phyloP scores from a whole-genome alignment of 2,888 invertebrate genomes.

The Rosalia funebris region DNA sequence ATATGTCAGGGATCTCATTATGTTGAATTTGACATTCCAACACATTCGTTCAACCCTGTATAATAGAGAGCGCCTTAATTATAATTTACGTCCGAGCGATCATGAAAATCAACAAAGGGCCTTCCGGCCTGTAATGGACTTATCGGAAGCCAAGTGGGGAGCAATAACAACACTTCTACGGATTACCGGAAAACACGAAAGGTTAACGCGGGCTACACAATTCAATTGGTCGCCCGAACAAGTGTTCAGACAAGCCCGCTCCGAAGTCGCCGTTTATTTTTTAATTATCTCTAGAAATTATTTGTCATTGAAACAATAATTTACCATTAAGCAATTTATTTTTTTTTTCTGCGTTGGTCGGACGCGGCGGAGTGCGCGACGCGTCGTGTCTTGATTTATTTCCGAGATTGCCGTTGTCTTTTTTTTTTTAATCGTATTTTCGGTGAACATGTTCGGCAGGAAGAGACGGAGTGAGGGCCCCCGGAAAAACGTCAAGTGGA shows the following conservation, averaged over 20 bases:
- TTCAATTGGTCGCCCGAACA: slow-evolving; percentile 37
- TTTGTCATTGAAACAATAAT: slow-evolving; percentile 43
- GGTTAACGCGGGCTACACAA: slow-evolving; percentile 41
- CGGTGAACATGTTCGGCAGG: slow-evolving; percentile 50
- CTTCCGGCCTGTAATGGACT: slow-evolving; percentile 49
- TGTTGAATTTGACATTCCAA: too few relatives aligned
- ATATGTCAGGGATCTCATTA: too few relatives aligned
- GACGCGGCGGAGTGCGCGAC: slow-evolving; percentile 2
- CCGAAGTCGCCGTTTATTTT: slow-evolving; percentile 32
- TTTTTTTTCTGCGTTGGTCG: slow-evolving; percentile 32
- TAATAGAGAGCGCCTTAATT: too few relatives aligned
- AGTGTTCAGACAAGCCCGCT: slow-evolving; percentile 21
- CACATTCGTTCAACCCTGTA: too few relatives aligned
- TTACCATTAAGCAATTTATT: slow-evolving; percentile 37
- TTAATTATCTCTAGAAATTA: slow-evolving; percentile 37
- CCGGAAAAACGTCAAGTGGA: slow-evolving; percentile 46
- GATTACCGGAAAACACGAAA: slow-evolving; percentile 57
- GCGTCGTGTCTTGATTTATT: not conserved
- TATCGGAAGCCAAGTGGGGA: slow-evolving; percentile 54
- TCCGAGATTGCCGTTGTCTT: not conserved
- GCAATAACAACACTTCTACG: slow-evolving; percentile 44
- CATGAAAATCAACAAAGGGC: slow-evolving; percentile 51
- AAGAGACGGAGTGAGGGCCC: slow-evolving; percentile 33
- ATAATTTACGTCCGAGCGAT: too few relatives aligned
- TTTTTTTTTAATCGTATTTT: too few relatives aligned